These are phyloP conservation scores for Sesamia nonagrioides DNA, from an alignment of 1,140 invertebrate genomes.

Conservation along the genomic window DNA sequence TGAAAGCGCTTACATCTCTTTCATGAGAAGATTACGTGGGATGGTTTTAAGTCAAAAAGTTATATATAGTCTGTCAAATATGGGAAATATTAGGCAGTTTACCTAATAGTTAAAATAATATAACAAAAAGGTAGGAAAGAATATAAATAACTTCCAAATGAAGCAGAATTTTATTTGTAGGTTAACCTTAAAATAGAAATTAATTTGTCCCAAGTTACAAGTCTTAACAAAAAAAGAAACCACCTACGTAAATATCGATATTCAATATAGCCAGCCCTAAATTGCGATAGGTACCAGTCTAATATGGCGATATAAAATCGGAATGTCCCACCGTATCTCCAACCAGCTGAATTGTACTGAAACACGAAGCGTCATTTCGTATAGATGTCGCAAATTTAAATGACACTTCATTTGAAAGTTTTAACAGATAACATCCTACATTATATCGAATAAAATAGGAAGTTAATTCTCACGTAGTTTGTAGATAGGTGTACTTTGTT, in stretches of 20 bases:
- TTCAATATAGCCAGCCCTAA: neutral
- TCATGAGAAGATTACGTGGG: neutral
- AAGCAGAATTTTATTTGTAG: no score
- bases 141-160: no score
- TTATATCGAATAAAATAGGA: neutral
- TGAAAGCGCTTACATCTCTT: neutral
- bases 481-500: neutral
- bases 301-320: conserved; percentile 50
- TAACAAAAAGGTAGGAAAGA: neutral
- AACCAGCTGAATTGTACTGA: conserved; percentile 33
- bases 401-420: conserved; percentile 43
- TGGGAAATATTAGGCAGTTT: no score
- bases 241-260: neutral
- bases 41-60: neutral
- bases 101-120: no score
- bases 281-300: conserved; percentile 39
- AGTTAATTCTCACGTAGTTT: neutral
- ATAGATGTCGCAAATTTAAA: conserved; percentile 34
- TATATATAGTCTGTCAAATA: neutral
- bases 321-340: conserved; percentile 38
- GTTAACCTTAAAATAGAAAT: no score
- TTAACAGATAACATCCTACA: conserved; percentile 28
- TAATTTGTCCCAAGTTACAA: no score
- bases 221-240: neutral
- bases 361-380: conserved; percentile 38